phyloP scores from a whole-genome alignment of 2,113 vertebrate genomes.

The Rhynchomys soricoides region DNA sequence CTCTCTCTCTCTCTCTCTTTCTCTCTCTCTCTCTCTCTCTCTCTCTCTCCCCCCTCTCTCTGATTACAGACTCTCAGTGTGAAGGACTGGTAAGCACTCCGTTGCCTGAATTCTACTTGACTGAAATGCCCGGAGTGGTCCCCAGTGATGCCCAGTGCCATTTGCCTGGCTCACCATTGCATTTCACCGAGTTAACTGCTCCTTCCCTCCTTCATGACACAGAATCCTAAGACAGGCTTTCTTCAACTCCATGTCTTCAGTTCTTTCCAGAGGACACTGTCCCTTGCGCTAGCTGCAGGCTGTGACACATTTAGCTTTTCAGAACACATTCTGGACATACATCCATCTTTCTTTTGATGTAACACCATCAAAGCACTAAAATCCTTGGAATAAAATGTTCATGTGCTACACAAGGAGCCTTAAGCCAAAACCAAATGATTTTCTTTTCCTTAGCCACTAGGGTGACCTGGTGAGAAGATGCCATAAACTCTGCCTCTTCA shows the following conservation, averaged over 20 bases:
- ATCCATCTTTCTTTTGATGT: neutral
- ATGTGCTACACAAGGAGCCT: neutral
- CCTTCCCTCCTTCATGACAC: neutral
- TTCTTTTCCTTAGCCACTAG: neutral
- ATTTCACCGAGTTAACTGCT: neutral
- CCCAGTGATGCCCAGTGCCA: neutral
- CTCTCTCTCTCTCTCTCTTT: too few species aligned
- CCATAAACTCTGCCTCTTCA: neutral
- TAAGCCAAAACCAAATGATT: neutral
- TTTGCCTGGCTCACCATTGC: neutral
- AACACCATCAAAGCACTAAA: neutral
- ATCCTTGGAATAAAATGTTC: neutral
- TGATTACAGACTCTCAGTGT: neutral
- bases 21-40: too few species aligned
- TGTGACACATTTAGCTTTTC: neutral
- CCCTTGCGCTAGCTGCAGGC: neutral
- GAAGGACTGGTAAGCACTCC: neutral
- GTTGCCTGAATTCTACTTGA: neutral
- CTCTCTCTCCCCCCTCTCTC: neutral
- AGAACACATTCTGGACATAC: neutral
- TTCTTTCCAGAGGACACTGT: neutral
- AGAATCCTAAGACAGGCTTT: neutral
- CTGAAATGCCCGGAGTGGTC: neutral
- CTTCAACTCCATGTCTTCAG: neutral
- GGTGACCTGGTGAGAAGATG: neutral